Conservation (phyloP, 1,140 invertebrate genomes). For the Drosophila lowei region DNA sequence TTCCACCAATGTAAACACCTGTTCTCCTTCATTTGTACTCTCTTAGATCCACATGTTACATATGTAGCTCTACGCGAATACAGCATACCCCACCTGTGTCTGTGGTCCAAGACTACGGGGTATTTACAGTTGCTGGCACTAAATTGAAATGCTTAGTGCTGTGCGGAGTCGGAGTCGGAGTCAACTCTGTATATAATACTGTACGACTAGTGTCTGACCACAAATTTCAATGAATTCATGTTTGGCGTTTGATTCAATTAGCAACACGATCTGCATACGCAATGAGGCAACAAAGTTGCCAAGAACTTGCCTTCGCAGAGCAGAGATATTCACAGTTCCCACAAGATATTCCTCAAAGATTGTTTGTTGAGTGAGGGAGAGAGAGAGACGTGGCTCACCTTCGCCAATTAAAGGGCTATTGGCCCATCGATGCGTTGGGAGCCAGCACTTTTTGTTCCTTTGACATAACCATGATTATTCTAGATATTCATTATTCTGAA, state of each 20-base stretch:
- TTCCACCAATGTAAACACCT: no score
- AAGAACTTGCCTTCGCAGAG: no score
- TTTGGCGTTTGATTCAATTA: slow-evolving; percentile 35
- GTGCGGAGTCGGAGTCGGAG: not conserved
- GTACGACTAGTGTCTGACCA: slow-evolving; percentile 17
- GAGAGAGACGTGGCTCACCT: not conserved
- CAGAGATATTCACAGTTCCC: no score
- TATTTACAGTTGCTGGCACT: slow-evolving; percentile 11
- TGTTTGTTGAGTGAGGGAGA: not conserved
- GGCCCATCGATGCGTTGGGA: not conserved
- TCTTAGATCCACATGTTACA: no score
- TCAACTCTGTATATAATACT: slow-evolving; percentile 8
- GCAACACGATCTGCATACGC: slow-evolving; percentile 34
- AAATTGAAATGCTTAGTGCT: slow-evolving; percentile 32
- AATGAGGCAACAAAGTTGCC: slow-evolving; percentile 36
- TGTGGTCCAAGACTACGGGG: no score
- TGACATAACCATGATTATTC: no score
- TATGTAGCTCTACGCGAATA: no score
- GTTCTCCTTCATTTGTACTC: no score
- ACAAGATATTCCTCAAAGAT: not conserved
- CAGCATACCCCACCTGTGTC: no score
- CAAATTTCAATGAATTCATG: slow-evolving; percentile 31
- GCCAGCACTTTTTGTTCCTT: no score
- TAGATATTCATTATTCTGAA: no score
- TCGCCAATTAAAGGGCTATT: not conserved